A percentile compares a stretch with the other conserved stretches of the same genome.
These are phyloP conservation scores for Oopsacas minuta DNA, from an alignment of 37 sponge, comb jelly and placozoan species.

Conservation along the genomic window DNA sequence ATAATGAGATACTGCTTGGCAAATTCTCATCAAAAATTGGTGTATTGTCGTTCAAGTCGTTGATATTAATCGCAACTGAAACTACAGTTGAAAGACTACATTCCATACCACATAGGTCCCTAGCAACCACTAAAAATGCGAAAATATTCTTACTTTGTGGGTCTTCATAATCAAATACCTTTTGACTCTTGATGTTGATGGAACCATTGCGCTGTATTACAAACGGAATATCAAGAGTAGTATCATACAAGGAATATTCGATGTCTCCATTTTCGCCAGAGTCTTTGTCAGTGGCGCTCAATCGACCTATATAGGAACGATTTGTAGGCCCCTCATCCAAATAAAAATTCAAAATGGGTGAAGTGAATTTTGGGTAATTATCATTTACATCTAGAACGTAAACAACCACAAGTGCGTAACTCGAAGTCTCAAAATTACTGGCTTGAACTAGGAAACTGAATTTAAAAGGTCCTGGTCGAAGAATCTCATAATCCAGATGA, in stretches of 20 bases:
- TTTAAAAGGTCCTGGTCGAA: constrained; percentile 22
- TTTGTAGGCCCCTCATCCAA: not conserved
- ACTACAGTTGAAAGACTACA: not conserved
- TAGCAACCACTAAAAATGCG: not conserved
- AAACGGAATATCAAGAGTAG: not conserved
- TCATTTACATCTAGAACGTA: not conserved
- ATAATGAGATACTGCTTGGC: not conserved
- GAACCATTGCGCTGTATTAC: not conserved
- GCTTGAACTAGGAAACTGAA: constrained; percentile 26
- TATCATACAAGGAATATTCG: not conserved
- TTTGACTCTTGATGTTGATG: not conserved
- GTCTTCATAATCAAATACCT: not conserved
- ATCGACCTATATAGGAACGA: not conserved
- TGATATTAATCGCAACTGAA: not conserved
- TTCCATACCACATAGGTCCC: not conserved
- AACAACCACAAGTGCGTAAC: not conserved
- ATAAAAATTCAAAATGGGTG: not conserved
- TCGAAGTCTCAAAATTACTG: not conserved
- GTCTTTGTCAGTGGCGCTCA: not conserved
- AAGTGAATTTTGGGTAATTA: not conserved
- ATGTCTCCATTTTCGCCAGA: not conserved
- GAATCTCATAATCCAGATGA: constrained; percentile 29
- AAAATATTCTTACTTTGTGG: not conserved
- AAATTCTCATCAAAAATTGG: not conserved
- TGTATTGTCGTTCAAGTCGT: not conserved